A percentile compares a stretch with the other conserved stretches of the same genome.
phyloP scores from a whole-genome alignment of 2,797 vertebrate species.

The Poliocrania exsul region DNA sequence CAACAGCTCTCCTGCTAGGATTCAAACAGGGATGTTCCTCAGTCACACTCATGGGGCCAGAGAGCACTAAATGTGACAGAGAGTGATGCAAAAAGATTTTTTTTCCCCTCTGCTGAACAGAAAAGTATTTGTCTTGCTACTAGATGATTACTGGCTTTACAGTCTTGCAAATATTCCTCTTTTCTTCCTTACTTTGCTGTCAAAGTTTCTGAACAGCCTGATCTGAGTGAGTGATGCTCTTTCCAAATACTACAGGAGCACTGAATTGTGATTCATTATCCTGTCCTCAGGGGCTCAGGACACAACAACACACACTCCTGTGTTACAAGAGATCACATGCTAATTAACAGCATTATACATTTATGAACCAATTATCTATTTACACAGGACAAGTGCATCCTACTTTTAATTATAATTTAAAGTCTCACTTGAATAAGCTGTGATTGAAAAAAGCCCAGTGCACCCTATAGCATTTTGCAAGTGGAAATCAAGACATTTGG shows the following conservation, averaged over 20 bases:
- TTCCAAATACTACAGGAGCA: neutral
- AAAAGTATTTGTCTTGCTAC: neutral
- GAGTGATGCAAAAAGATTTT: neutral
- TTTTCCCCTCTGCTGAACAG: neutral
- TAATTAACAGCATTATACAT: constrained; percentile 63
- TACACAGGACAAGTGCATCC: constrained; percentile 38
- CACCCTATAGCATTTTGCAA: constrained; percentile 41
- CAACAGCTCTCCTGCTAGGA: neutral
- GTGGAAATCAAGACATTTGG: neutral
- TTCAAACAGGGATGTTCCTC: neutral
- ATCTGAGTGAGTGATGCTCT: neutral
- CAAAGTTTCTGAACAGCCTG: neutral
- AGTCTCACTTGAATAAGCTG: constrained; percentile 44
- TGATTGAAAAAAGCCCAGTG: constrained; percentile 17
- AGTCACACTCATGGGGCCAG: neutral
- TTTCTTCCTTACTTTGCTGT: neutral
- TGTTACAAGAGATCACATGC: constrained; percentile 6
- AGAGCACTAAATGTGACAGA: neutral
- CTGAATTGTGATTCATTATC: neutral
- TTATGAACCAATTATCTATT: constrained; percentile 68
- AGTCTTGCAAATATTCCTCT: neutral
- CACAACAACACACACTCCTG: neutral
- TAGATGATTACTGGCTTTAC: neutral
- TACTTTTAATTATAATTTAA: constrained; percentile 55
- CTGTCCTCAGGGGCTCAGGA: neutral